A percentile compares a stretch with the other conserved stretches of the same genome.
Evolutionary conservation across 2,888 invertebrate species (phyloP).

Genomic region (Andrena praecox): DNA sequence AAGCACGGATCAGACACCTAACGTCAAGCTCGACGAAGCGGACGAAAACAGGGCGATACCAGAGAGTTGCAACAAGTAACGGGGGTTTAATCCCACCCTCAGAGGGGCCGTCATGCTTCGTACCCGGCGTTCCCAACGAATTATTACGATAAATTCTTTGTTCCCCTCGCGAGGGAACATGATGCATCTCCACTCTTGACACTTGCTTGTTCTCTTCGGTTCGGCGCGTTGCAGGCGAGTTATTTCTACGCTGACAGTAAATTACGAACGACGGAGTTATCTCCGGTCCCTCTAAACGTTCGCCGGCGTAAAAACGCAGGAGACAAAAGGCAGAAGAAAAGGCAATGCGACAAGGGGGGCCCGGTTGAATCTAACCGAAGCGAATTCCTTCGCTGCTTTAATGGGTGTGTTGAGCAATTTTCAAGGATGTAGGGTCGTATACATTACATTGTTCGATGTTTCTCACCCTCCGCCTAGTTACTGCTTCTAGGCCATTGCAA

Average conservation of each 20-base stretch:
- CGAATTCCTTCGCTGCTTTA: constrained; percentile 26
- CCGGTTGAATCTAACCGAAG: constrained; percentile 3
- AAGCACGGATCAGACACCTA: no score
- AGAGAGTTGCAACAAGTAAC: background rate
- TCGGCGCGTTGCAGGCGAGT: background rate
- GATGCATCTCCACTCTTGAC: background rate
- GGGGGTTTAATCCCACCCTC: background rate
- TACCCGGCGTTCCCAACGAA: background rate
- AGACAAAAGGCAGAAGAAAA: background rate
- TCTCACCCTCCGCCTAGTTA: constrained; percentile 47
- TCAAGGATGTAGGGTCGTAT: constrained; percentile 59
- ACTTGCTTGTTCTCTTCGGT: background rate
- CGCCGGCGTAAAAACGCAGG: background rate
- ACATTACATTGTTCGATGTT: constrained; percentile 59
- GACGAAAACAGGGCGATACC: no score
- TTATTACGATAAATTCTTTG: background rate
- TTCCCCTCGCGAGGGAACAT: background rate
- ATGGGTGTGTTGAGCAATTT: constrained; percentile 51
- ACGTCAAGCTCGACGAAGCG: no score
- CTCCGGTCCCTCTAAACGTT: constrained; percentile 11
- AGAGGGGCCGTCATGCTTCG: background rate
- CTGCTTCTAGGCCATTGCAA: constrained; percentile 57
- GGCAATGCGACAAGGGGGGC: background rate
- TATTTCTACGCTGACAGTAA: constrained; percentile 2
- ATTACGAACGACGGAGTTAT: constrained; percentile 26